Evolutionary conservation across 2,888 invertebrate genomes (phyloP), one percentile per base, ranked within the genome.

Genomic region (Vandiemenella viatica): DNA sequence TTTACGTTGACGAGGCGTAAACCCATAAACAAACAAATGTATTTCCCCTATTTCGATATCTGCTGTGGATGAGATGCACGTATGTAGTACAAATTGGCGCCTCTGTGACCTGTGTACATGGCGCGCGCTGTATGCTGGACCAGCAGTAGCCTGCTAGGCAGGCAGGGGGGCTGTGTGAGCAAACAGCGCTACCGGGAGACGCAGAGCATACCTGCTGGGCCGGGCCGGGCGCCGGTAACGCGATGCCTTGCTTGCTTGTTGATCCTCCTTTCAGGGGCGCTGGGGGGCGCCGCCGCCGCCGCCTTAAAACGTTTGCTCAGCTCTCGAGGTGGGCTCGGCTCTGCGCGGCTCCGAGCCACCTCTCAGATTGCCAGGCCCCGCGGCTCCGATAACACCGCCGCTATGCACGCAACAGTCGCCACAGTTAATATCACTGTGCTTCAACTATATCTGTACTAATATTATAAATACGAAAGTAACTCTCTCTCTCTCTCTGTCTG

Each of bases 301-400:
- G 49, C 42, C 51, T 50, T 54, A 54, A 54, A 54, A 54, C 54
- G 54, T 54, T 54, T 54, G 48, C 54, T 46, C 46, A 50, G 54
- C 54, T 52, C 54, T 54, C 47, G 46, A 53, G 37, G 43, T 37
- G 32, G 43, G 42, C 47, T 20, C 42, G 18, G 19, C 42, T 42
- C 19, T 42, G 16, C 42, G 20, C 20, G 20, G 19, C 42, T 20
- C 15, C 42, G n/a, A 8, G 5, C 19, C 8, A 20, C 10, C 20
- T 8, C 42, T 13, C 42, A 17, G 19, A 19, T 16, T 19, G 19
- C 42, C n/a, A 17, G 13, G 5, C 19, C 4, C 10, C 19, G 13
- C 42, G 42, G 42, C 42, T 21, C 42, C 18, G 16, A 8, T 17
- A 17, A 26, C 26, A 7, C 7, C 26, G 8, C 38, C 13, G 8